Percentiles rank a stretch among this genome's conserved stretches.
phyloP scores from a whole-genome alignment of 2,797 vertebrate species.

The Manis crassicaudata region DNA sequence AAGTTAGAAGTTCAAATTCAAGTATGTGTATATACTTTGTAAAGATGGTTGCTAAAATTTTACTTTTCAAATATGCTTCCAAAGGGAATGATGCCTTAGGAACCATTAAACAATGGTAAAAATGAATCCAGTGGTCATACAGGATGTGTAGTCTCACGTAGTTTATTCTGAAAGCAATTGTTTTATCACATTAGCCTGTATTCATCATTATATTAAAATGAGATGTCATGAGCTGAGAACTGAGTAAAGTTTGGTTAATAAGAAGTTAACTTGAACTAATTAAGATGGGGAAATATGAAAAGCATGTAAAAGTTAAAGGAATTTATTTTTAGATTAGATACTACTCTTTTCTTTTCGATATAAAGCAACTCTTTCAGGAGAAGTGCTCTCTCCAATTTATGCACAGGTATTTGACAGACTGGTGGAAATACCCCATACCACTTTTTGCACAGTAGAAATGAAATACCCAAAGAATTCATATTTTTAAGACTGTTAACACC shows the following conservation, averaged over 20 bases:
- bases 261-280: constrained; percentile 61
- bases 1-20: constrained; percentile 33
- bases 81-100: not conserved
- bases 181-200: constrained; percentile 30
- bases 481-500: constrained; percentile 73
- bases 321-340: constrained; percentile 44
- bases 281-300: constrained; percentile 60
- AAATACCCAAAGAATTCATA: constrained; percentile 67
- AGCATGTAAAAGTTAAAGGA: constrained; percentile 50
- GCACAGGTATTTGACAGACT: constrained; percentile 62
- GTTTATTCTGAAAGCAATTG: constrained; percentile 51
- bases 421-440: constrained; percentile 47
- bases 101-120: constrained; percentile 1
- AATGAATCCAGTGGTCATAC: not conserved
- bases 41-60: constrained; percentile 19
- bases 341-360: constrained; percentile 55
- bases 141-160: not conserved
- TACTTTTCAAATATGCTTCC: constrained; percentile 49
- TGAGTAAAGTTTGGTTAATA: constrained; percentile 41
- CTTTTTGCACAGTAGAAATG: constrained; percentile 70
- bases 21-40: constrained; percentile 1
- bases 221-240: not conserved
- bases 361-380: constrained; percentile 68
- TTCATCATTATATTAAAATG: constrained; percentile 20
- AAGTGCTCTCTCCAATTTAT: constrained; percentile 52